Conservation (phyloP, 2,888 invertebrate species). For the Apotomis turbidana region DNA sequence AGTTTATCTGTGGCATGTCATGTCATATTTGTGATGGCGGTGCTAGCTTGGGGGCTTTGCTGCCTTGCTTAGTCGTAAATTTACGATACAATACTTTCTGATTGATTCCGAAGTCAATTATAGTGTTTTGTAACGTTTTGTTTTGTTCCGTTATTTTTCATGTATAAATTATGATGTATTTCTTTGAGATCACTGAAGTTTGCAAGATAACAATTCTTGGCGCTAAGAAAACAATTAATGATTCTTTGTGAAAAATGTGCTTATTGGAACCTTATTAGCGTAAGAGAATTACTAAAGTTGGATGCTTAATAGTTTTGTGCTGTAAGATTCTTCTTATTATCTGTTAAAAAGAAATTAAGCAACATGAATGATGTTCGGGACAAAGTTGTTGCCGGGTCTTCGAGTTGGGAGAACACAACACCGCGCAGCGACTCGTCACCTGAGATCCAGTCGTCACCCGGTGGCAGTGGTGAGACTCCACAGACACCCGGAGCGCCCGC, state of each 20-base stretch:
- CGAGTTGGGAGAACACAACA: slow-evolving; percentile 74
- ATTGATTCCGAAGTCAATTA: slow-evolving; percentile 55
- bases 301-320: slow-evolving; percentile 13
- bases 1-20: slow-evolving; percentile 49
- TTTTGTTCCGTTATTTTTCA: slow-evolving; percentile 45
- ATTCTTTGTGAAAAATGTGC: slow-evolving; percentile 63
- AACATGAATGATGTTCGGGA: slow-evolving; percentile 82
- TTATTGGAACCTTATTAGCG: slow-evolving; percentile 67
- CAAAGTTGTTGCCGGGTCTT: slow-evolving; percentile 78
- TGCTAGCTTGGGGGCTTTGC: slow-evolving; percentile 74
- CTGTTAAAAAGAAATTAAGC: slow-evolving; percentile 49
- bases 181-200: slow-evolving; percentile 54
- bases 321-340: slow-evolving; percentile 5
- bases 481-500: slow-evolving; percentile 85
- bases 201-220: slow-evolving; percentile 59
- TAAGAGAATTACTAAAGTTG: slow-evolving; percentile 39
- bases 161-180: slow-evolving; percentile 55
- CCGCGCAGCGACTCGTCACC: slow-evolving; percentile 75
- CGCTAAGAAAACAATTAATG: slow-evolving; percentile 67
- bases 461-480: slow-evolving; percentile 76
- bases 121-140: slow-evolving; percentile 46
- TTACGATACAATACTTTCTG: slow-evolving; percentile 62
- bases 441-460: slow-evolving; percentile 75
- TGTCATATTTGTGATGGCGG: slow-evolving; percentile 65
- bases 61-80: slow-evolving; percentile 62